These are phyloP conservation scores for Drosophila azteca DNA, from an alignment of 1,140 invertebrate species.

Conservation along the genomic window DNA sequence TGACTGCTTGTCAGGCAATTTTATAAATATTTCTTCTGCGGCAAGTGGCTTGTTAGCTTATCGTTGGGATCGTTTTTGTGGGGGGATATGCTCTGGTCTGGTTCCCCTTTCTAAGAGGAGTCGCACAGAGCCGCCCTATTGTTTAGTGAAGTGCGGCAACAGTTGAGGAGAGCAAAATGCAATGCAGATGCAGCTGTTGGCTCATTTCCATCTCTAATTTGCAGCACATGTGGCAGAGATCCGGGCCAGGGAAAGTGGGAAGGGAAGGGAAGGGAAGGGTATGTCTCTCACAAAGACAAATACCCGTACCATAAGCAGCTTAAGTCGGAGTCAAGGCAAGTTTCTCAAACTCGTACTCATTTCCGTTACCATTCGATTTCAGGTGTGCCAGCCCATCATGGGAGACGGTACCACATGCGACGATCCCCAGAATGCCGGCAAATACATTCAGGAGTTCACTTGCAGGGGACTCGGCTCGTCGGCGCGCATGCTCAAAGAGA, in stretches of 20 bases:
- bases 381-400: slow-evolving; percentile 88
- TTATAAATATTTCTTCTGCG: slow-evolving; percentile 36
- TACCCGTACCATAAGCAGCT: slow-evolving; percentile 17
- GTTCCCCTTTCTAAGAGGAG: slow-evolving; percentile 11
- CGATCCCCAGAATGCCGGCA: slow-evolving; percentile 85
- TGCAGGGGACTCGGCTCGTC: slow-evolving; percentile 86
- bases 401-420: slow-evolving; percentile 84
- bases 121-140: slow-evolving; percentile 68
- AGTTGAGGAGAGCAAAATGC: slow-evolving; percentile 24
- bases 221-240: slow-evolving; percentile 55
- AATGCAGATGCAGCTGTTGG: slow-evolving; percentile 42
- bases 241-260: background rate
- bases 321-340: slow-evolving; percentile 21
- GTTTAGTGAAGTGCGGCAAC: slow-evolving; percentile 72
- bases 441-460: slow-evolving; percentile 87
- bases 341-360: slow-evolving; percentile 5
- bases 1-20: slow-evolving; percentile 44
- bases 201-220: slow-evolving; percentile 44
- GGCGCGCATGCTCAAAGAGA: slow-evolving; percentile 87
- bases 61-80: slow-evolving; percentile 19
- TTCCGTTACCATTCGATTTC: slow-evolving; percentile 39
- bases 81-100: no score
- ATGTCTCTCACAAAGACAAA: background rate
- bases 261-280: no score
- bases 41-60: slow-evolving; percentile 52